Base-by-base conservation (phyloP, 2,888 invertebrate species). In the Polyploca ridens region DNA sequence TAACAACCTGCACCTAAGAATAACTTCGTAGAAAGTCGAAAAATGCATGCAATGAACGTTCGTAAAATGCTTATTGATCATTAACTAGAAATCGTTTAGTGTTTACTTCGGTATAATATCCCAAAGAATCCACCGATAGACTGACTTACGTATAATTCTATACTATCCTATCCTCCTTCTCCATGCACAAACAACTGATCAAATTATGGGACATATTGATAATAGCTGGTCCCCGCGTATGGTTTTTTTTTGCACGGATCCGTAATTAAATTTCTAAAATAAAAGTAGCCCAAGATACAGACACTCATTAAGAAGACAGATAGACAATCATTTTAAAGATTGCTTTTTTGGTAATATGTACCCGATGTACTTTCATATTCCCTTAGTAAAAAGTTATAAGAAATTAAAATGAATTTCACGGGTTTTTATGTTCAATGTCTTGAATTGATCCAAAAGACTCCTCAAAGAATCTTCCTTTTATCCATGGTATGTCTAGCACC, bases 1-100 rank as follows among this genome's bases (percentile, higher is more conserved):
- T 75, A 70, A 71, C 74, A 72, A 70, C 65, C 63, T 19, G 65
- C 63, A 62, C 68, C 33, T 66, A 66, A 73, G 63, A 69, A 75
- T 70, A 74, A 70, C 71, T 71, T 61, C 59, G 59, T 68, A 67
- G 69, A 72, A 72, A 65, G 54, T 54, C 16, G 16, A 19, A 54
- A 54, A 54, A 54, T 3, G 19, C 54, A 54, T 54, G 54, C 54
- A 54, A 54, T 49, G 16, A 49, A 8, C 6, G 19, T 19, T 10
- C 19, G 19, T 19, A 54, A 19, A 54, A 19, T 54, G 54, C 54
- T 54, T 54, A 54, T 54, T 54, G 8, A 19, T 7, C 16, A 54
- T 54, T 19, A 54, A 54, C n/a, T 54, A 54, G 54, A 54, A 54
- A 54, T 54, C 54, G 54, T 54, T 54, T 54, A 8, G 19, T 7